A percentile compares a stretch with the other conserved stretches of the same genome.
Conservation (phyloP, 2,797 vertebrate species). For the Pantherophis vulpinus region DNA sequence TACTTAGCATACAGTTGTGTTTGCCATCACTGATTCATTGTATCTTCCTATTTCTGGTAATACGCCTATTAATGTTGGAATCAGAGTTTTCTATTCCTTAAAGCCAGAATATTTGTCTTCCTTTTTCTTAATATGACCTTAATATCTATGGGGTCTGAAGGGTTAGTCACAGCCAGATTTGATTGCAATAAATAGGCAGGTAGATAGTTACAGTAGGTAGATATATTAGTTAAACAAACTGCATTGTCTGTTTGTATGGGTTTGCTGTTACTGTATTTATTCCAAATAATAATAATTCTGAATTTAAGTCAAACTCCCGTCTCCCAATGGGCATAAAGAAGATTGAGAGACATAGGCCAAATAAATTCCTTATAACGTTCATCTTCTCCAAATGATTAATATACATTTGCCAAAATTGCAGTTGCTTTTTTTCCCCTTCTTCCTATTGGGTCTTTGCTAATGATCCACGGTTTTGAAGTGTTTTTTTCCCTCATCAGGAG, state of each 20-base stretch:
- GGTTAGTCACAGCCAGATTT: neutral
- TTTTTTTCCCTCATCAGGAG: neutral
- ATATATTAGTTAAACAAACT: neutral
- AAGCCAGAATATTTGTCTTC: slow-evolving; percentile 38
- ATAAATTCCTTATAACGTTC: neutral
- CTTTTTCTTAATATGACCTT: slow-evolving; percentile 11
- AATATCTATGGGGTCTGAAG: neutral
- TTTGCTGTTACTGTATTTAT: neutral
- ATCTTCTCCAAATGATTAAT: neutral
- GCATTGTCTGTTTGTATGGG: neutral
- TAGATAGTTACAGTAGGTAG: neutral
- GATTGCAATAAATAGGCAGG: neutral
- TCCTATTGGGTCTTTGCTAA: neutral
- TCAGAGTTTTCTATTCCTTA: slow-evolving; percentile 31
- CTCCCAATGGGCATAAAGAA: neutral
- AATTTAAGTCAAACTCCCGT: neutral
- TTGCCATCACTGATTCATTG: slow-evolving; percentile 47
- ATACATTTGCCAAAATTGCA: neutral
- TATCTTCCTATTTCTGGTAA: slow-evolving; percentile 36
- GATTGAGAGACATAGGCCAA: neutral
- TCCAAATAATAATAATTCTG: neutral
- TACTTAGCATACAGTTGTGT: slow-evolving; percentile 32
- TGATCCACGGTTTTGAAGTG: neutral
- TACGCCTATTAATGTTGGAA: slow-evolving; percentile 46
- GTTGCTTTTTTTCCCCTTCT: neutral